phyloP scores from a whole-genome alignment of 2,797 vertebrate genomes.

The Acrossocheilus fasciatus region DNA sequence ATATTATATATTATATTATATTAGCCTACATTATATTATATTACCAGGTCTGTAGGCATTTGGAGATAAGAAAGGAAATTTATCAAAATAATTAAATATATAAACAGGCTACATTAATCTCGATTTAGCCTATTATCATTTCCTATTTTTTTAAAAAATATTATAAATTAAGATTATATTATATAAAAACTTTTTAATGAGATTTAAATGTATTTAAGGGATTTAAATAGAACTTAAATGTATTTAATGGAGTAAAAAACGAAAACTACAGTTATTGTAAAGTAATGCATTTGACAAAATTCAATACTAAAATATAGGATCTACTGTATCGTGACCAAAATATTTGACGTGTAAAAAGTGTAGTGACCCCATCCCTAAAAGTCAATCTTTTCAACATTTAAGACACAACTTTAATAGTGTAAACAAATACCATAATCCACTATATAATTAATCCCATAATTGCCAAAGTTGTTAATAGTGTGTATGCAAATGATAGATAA shows the following conservation, averaged over 20 bases:
- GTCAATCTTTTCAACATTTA: neutral
- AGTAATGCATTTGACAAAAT: neutral
- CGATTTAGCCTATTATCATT: too few species aligned
- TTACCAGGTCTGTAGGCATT: too few species aligned
- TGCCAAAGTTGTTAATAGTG: neutral
- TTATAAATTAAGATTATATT: neutral
- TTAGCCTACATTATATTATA: too few species aligned
- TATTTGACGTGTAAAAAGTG: neutral
- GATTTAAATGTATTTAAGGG: neutral
- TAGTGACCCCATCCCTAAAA: neutral
- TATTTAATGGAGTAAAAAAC: neutral
- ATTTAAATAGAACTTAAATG: too few species aligned
- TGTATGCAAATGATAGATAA: neutral
- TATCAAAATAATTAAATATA: too few species aligned
- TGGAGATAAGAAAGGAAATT: too few species aligned
- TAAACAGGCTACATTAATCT: neutral
- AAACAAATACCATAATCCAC: neutral
- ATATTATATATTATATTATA: too few species aligned
- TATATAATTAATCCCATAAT: neutral
- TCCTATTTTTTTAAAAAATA: neutral
- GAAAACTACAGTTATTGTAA: neutral
- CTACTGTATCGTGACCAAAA: neutral
- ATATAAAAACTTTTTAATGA: neutral
- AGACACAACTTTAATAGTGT: neutral
- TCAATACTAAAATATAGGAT: too few species aligned